Evolutionary conservation across 2,888 invertebrate genomes (phyloP), one percentile per base, ranked within the genome.

Genomic region (Iphiclides podalirius): DNA sequence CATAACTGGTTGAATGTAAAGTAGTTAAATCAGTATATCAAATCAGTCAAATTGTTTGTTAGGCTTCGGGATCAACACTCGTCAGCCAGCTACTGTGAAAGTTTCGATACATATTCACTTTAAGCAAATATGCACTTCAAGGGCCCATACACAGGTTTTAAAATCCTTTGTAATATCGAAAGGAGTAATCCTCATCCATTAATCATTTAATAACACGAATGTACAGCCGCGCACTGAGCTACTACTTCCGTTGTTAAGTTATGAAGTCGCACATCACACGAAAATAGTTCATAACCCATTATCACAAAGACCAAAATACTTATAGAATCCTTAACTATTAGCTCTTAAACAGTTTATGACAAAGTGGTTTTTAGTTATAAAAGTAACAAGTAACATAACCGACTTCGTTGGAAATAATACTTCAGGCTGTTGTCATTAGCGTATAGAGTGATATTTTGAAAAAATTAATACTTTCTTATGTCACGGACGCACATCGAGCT

Each of bases 141-240:
- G 46, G 41, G 59, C 26, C 2, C 9, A 11, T 2, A 11, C 39
- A 44, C 2, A 49, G n/a, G 34, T 8, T 11, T 35, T 13, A 39
- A 44, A 44, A 13, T 49, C 34, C 23, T 33, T 26, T 35, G 39
- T 16, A 4, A 7, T 13, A 7, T 34, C 17, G 1, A 12, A 23
- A 11, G 26, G 16, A 34, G 78, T 82, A 82, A 87, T 87, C 83
- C 85, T 77, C 74, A 71, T 75, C 78, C 83, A 88, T 88, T 86
- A 88, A 88, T 87, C 88, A 87, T 87, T 86, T 87, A 86, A 87
- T 88, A 87, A 86, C 87, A 84, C 82, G 82, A 87, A 85, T 79
- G 83, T 79, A 80, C 75, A 84, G 82, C 45, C 85, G 82, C 86
- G 85, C 85, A 81, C 82, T 79, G 79, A 83, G 84, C 83, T 77